phyloP scores from a whole-genome alignment of 2,888 invertebrate genomes.

The Erpobdella octoculata region DNA sequence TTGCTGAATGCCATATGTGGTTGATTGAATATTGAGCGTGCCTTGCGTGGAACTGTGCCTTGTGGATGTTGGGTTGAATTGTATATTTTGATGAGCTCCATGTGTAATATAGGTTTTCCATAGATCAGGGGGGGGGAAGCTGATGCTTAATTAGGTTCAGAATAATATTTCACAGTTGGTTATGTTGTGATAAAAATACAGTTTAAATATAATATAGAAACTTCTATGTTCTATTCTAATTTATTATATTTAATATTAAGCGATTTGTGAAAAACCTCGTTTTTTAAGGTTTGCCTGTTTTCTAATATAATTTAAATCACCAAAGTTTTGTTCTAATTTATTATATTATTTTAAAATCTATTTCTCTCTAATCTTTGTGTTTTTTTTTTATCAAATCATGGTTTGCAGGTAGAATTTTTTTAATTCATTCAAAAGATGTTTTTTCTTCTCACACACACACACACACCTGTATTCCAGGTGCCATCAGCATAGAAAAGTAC shows the following conservation, averaged over 20 bases:
- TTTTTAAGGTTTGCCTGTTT: too few relatives aligned
- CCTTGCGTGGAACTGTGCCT: not conserved
- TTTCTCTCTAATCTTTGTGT: too few relatives aligned
- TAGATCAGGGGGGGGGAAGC: not conserved
- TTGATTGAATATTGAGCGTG: not conserved
- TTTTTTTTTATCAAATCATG: too few relatives aligned
- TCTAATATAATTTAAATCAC: too few relatives aligned
- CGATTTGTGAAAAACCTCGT: too few relatives aligned
- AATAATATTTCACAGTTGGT: not conserved
- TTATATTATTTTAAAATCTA: too few relatives aligned
- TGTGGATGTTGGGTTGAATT: not conserved
- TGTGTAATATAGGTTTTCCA: not conserved
- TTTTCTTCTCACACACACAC: not conserved
- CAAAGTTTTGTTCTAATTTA: too few relatives aligned
- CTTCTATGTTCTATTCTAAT: too few relatives aligned
- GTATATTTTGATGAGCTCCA: not conserved
- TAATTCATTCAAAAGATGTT: not conserved
- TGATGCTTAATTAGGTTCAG: not conserved
- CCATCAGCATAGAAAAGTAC: conserved; percentile 81
- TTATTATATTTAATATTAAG: too few relatives aligned
- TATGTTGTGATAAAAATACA: too few relatives aligned
- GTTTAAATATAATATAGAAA: too few relatives aligned
- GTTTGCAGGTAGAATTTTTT: too few relatives aligned
- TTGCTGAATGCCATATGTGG: not conserved
- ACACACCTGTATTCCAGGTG: conserved; percentile 57